Percentiles rank a stretch among this genome's conserved stretches.
These are phyloP conservation scores for Venusia cambrica DNA, from an alignment of 2,888 invertebrate species.

Conservation along the genomic window DNA sequence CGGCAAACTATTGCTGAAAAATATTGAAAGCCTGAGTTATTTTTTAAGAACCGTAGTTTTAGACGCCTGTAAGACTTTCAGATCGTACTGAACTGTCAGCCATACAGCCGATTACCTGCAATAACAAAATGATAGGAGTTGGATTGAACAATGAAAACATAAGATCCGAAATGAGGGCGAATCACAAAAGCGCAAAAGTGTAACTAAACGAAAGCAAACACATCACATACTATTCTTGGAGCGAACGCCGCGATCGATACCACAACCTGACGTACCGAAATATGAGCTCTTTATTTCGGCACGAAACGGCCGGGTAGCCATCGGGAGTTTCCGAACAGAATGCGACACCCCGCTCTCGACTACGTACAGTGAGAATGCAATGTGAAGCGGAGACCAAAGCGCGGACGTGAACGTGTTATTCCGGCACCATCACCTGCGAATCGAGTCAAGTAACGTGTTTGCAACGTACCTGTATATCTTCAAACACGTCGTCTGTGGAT, in stretches of 20 bases:
- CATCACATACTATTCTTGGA: slow-evolving; percentile 36
- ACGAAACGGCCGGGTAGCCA: slow-evolving; percentile 49
- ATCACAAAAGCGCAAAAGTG: slow-evolving; percentile 34
- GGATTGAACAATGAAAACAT: slow-evolving; percentile 25
- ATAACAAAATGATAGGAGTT: slow-evolving; percentile 30
- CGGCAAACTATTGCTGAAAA: too few species aligned
- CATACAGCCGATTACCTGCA: slow-evolving; percentile 33
- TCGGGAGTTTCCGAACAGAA: slow-evolving; percentile 39
- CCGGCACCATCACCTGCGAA: slow-evolving; percentile 68
- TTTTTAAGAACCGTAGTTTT: too few species aligned
- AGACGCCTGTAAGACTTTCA: neutral
- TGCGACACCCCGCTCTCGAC: slow-evolving; percentile 36
- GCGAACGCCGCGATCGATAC: slow-evolving; percentile 42
- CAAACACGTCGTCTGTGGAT: slow-evolving; percentile 74
- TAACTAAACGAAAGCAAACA: slow-evolving; percentile 37
- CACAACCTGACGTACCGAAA: slow-evolving; percentile 56
- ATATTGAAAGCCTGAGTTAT: too few species aligned
- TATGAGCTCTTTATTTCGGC: slow-evolving; percentile 75
- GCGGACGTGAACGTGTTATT: slow-evolving; percentile 78
- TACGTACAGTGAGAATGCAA: slow-evolving; percentile 48
- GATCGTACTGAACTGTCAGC: slow-evolving; percentile 24
- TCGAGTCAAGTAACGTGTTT: slow-evolving; percentile 32
- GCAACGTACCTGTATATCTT: slow-evolving; percentile 67
- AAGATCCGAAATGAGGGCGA: slow-evolving; percentile 17
- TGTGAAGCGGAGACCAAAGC: slow-evolving; percentile 60